Evolutionary conservation across 2,797 vertebrate species (phyloP).

Genomic region (Gastrophryne carolinensis): DNA sequence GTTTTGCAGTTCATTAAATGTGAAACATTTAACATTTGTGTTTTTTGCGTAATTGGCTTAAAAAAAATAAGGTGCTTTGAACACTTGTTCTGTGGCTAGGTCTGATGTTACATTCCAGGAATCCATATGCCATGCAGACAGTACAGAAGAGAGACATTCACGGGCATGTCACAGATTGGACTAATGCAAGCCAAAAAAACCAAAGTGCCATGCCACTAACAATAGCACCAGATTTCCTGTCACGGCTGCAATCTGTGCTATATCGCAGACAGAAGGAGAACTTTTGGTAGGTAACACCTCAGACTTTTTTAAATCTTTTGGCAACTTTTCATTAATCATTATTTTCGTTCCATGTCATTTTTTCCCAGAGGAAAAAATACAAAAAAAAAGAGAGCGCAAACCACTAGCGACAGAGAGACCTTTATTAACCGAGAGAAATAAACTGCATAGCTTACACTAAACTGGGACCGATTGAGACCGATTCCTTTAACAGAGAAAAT

Average conservation of each 20-base stretch:
- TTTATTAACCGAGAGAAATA: not conserved
- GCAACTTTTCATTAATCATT: slow-evolving; percentile 85
- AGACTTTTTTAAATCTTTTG: slow-evolving; percentile 82
- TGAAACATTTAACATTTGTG: slow-evolving; percentile 86
- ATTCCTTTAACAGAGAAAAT: too few species aligned
- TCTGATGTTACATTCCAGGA: slow-evolving; percentile 84
- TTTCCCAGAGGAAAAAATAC: slow-evolving; percentile 69
- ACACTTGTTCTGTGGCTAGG: slow-evolving; percentile 85
- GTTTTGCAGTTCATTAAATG: slow-evolving; percentile 83
- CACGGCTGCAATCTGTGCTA: slow-evolving; percentile 88
- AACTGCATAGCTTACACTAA: not conserved
- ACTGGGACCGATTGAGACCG: too few species aligned
- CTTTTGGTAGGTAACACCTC: slow-evolving; percentile 87
- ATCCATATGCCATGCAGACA: slow-evolving; percentile 89
- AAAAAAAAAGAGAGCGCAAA: slow-evolving; percentile 64
- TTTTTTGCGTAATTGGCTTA: slow-evolving; percentile 84
- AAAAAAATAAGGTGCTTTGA: slow-evolving; percentile 85
- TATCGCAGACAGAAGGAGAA: slow-evolving; percentile 85
- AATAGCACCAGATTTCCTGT: slow-evolving; percentile 88
- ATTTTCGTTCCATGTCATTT: slow-evolving; percentile 81
- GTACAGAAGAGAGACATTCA: slow-evolving; percentile 85
- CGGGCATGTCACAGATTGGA: slow-evolving; percentile 89
- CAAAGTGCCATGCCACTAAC: slow-evolving; percentile 85
- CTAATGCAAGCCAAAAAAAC: slow-evolving; percentile 83
- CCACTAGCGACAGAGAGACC: not conserved